Conservation (phyloP, 2,113 vertebrate genomes). For the Sclerurus mexicanus region DNA sequence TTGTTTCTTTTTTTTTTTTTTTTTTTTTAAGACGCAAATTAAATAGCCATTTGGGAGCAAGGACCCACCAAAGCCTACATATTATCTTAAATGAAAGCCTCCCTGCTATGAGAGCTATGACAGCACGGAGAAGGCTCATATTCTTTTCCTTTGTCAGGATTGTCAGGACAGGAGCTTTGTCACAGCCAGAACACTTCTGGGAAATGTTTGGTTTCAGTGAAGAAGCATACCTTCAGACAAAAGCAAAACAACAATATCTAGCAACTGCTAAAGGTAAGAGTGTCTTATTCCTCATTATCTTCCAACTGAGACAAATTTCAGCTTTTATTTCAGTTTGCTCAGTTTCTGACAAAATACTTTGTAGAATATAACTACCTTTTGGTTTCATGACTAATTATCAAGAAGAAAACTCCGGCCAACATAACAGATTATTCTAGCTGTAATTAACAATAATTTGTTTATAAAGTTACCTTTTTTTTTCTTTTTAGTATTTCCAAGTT, state of each 20-base stretch:
- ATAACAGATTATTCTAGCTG: background rate
- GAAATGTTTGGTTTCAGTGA: background rate
- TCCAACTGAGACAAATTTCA: background rate
- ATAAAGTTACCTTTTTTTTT: background rate
- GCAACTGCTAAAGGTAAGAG: background rate
- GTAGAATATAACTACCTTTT: background rate
- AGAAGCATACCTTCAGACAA: background rate
- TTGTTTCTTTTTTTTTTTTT: background rate
- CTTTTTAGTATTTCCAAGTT: background rate
- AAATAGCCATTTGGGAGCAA: background rate
- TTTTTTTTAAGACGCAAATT: background rate
- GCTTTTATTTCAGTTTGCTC: background rate
- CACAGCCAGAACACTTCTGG: background rate
- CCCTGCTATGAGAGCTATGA: accelerated
- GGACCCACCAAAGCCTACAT: background rate
- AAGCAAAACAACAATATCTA: background rate
- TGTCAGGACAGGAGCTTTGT: background rate
- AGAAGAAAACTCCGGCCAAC: background rate
- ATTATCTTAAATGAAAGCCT: background rate
- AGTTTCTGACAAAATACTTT: background rate
- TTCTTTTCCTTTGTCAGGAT: background rate
- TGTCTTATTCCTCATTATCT: background rate
- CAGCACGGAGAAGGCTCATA: background rate
- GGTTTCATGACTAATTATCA: background rate
- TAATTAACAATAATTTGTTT: background rate